Conservation (phyloP, 2,888 invertebrate genomes). For the Alsophila aescularia region DNA sequence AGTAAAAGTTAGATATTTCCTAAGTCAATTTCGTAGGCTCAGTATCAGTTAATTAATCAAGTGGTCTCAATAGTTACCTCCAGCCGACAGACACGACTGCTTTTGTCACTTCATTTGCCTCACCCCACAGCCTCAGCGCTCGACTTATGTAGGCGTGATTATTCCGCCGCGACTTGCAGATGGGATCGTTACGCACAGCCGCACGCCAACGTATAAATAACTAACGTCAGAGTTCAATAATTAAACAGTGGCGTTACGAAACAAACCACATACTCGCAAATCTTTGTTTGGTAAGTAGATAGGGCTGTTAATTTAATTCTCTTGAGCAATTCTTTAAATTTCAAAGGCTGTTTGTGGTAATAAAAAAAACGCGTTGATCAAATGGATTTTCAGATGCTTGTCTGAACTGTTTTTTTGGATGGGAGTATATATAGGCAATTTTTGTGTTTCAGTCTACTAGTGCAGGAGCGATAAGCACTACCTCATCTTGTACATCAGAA, state of each 20-base stretch:
- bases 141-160: slow-evolving; percentile 4
- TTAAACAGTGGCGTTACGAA: slow-evolving; percentile 15
- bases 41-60: neutral
- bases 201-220: slow-evolving; percentile 45
- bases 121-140: too few relatives aligned
- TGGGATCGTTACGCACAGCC: slow-evolving; percentile 29
- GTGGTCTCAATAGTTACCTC: neutral
- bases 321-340: neutral
- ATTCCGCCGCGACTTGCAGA: slow-evolving; percentile 30
- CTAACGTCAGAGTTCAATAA: slow-evolving; percentile 26
- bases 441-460: too few relatives aligned
- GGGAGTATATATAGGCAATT: too few relatives aligned
- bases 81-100: neutral
- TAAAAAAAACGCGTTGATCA: too few relatives aligned
- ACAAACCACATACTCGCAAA: neutral
- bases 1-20: too few relatives aligned
- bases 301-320: neutral
- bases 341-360: too few relatives aligned
- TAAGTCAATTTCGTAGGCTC: too few relatives aligned
- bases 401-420: too few relatives aligned
- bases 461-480: too few relatives aligned
- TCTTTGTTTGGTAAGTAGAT: neutral
- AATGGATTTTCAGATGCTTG: too few relatives aligned
- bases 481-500: too few relatives aligned
- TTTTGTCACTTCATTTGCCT: slow-evolving; percentile 20